Evolutionary conservation across 2,113 vertebrate species (phyloP).

Genomic region (Anolis carolinensis): DNA sequence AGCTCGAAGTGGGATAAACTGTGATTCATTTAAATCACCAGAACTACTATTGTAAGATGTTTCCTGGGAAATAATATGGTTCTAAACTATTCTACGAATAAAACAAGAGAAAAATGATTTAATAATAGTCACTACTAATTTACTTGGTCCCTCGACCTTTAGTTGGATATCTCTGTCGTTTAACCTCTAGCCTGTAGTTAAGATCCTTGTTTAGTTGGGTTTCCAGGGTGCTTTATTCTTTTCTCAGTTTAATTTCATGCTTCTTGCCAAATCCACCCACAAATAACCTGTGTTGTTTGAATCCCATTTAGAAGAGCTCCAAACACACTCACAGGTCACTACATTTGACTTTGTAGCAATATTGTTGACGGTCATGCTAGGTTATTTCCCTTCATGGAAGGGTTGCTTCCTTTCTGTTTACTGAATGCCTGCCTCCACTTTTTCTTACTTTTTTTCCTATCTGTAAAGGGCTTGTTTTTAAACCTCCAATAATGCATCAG

Average conservation of each 20-base stretch:
- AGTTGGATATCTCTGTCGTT: too few species aligned
- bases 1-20: too few species aligned
- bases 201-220: background rate
- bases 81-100: background rate
- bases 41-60: background rate
- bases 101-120: background rate
- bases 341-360: fast-evolving
- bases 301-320: background rate
- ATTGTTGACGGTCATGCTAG: background rate
- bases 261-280: background rate
- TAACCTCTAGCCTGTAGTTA: too few species aligned
- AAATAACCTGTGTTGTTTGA: background rate
- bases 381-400: background rate
- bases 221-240: background rate
- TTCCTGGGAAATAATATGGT: background rate
- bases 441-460: slow-evolving; percentile 30
- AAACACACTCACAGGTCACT: background rate
- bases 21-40: too few species aligned
- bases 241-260: slow-evolving; percentile 30
- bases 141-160: too few species aligned
- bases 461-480: slow-evolving; percentile 23
- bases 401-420: slow-evolving; percentile 6
- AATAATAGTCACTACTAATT: too few species aligned
- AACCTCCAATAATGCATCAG: slow-evolving; percentile 14
- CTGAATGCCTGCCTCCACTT: background rate